Base-by-base conservation (phyloP, 1,140 invertebrate species). In the fruit fly (Drosophila melanogaster) region DNA sequence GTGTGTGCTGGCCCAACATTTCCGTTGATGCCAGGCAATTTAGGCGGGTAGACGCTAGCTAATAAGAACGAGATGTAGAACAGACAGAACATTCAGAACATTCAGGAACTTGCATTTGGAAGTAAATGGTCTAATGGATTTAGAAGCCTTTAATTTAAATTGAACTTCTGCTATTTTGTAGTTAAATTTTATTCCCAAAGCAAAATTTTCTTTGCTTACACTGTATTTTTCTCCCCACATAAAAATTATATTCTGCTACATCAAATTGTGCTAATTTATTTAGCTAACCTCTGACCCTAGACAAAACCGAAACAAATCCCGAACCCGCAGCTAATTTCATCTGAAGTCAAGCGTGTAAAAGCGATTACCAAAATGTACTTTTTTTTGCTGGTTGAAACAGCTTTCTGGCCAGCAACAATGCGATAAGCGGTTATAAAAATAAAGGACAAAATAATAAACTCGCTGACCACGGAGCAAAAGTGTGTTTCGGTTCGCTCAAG, bases 371-470 rank as follows among this genome's bases (percentile, higher is more conserved):
- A 74, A 71, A 49, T 62, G 55, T 53, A 59, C 65, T 81, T 67
- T 37, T 37, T 57, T 41, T 24, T 22, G 30, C 22, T 78, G 74
- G 66, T 47, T 22, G 44, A 73, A 87, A 79, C 75, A 81, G 79
- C 66, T 87, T 89, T 61, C 46, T 38, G 64, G 51, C 53, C 51
- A 51, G 33, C 47, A 72, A 58, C 40, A 67, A 67, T 66, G 37
- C 65, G 79, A 84, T 83, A 84, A 84, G 81, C 64, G 51, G 66
- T 60, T 49, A 79, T 71, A 90, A 77, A 81, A 54, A 72, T 72
- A 86, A 85, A 77, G 73, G 75, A 51, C 65, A 59, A 90, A 90
- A 90, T 90, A 90, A 90, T 90, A 90, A 90, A 90, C 86, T 77
- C 79, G 79, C 86, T 90, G 81, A 90, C 85, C 85, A 83, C 85